phyloP scores from a whole-genome alignment of 2,797 vertebrate species.

The Balearica regulorum region DNA sequence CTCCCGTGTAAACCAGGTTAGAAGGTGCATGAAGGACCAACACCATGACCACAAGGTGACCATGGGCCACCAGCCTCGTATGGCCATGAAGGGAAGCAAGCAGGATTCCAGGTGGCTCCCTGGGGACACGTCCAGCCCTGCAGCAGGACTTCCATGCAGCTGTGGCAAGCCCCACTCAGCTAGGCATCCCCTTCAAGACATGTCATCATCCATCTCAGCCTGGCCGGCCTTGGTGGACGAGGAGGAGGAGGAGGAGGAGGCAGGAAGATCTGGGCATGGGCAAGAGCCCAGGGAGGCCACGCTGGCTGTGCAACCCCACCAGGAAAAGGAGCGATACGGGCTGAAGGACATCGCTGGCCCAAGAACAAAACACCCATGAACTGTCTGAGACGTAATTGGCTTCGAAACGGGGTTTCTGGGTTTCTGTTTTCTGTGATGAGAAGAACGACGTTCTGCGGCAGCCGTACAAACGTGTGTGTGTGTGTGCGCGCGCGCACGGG shows the following conservation, averaged over 20 bases:
- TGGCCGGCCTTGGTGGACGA: rapidly evolving
- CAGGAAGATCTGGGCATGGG: not conserved
- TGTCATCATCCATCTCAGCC: not conserved
- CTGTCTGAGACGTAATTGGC: not conserved
- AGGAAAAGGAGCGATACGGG: not conserved
- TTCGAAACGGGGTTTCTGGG: rapidly evolving
- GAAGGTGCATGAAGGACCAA: not conserved
- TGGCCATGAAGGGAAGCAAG: not conserved
- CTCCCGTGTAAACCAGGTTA: not conserved
- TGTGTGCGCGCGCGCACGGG: not conserved
- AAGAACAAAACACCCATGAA: rapidly evolving
- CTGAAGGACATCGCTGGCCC: not conserved
- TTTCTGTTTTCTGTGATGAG: not conserved
- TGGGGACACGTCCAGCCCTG: not conserved
- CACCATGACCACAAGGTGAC: not conserved
- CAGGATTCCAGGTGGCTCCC: not conserved
- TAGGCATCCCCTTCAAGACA: not conserved
- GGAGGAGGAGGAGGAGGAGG: not conserved
- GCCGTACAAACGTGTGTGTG: rapidly evolving
- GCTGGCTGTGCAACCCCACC: not conserved
- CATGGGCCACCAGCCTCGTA: not conserved
- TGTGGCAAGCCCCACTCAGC: not conserved
- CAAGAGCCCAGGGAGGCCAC: not conserved
- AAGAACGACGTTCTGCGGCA: rapidly evolving
- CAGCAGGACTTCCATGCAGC: not conserved